phyloP scores from a whole-genome alignment of 2,797 vertebrate species.

The Arrhamphus sclerolepis region DNA sequence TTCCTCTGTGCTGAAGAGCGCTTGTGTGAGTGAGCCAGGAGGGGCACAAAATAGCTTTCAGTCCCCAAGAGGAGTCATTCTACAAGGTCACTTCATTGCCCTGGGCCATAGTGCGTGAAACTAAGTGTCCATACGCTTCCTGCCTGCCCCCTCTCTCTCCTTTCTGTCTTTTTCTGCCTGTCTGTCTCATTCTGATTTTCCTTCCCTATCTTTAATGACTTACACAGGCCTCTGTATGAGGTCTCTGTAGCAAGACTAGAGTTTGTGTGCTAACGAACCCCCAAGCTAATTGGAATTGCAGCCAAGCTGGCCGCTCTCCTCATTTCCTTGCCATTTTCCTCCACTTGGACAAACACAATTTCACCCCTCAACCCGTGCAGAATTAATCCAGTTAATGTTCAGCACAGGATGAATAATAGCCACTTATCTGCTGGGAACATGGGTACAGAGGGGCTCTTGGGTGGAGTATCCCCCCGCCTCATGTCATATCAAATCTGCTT shows the following conservation, averaged over 20 bases:
- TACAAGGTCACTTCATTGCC: slow-evolving; percentile 78
- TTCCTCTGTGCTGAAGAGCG: slow-evolving; percentile 60
- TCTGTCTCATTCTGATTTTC: slow-evolving; percentile 25
- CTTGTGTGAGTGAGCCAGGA: slow-evolving; percentile 71
- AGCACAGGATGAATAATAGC: slow-evolving; percentile 74
- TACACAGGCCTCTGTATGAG: slow-evolving; percentile 58
- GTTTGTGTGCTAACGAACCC: slow-evolving; percentile 70
- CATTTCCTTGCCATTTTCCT: slow-evolving; percentile 66
- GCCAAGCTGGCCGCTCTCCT: slow-evolving; percentile 60
- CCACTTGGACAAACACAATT: slow-evolving; percentile 72
- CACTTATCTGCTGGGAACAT: slow-evolving; percentile 72
- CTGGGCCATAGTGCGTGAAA: slow-evolving; percentile 58
- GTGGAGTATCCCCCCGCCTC: slow-evolving; percentile 21
- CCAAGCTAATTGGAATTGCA: slow-evolving; percentile 75
- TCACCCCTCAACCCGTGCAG: slow-evolving; percentile 64
- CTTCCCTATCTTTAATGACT: slow-evolving; percentile 62
- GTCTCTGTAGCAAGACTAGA: slow-evolving; percentile 43
- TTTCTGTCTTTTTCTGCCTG: slow-evolving; percentile 28
- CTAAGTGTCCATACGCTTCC: slow-evolving; percentile 46
- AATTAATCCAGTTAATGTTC: slow-evolving; percentile 81
- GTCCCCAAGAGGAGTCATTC: slow-evolving; percentile 67
- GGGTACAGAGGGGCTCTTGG: slow-evolving; percentile 46
- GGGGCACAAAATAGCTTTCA: slow-evolving; percentile 74
- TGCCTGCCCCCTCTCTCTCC: slow-evolving; percentile 7
- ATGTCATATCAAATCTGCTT: slow-evolving; percentile 46